Evolutionary conservation across 2,113 vertebrate genomes (phyloP).

Genomic region (Passer domesticus): DNA sequence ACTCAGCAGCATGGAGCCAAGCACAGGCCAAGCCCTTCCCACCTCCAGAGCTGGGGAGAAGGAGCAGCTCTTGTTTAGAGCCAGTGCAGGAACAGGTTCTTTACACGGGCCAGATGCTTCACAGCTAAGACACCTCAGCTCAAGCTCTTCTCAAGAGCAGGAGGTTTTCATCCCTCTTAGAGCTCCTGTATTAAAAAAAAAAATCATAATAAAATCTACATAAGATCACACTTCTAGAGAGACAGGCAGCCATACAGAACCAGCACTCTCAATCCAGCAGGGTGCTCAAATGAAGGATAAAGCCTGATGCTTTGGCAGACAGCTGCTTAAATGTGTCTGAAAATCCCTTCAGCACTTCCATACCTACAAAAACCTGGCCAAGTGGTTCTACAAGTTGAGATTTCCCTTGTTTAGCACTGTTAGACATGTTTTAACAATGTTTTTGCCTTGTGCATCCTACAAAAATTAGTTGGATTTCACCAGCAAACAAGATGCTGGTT

Average conservation of each 20-base stretch:
- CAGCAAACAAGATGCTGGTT: neutral
- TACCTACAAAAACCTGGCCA: neutral
- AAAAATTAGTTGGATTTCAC: neutral
- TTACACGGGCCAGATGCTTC: neutral
- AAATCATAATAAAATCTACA: neutral
- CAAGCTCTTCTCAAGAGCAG: neutral
- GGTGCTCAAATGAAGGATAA: neutral
- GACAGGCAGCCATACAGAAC: neutral
- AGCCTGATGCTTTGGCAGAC: neutral
- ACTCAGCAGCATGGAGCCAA: rapidly evolving
- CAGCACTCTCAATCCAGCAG: neutral
- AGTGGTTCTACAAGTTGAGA: neutral
- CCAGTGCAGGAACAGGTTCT: neutral
- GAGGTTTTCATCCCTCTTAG: neutral
- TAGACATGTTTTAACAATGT: neutral
- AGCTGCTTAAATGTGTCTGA: neutral
- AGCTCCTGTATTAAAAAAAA: neutral
- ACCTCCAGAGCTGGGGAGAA: rapidly evolving
- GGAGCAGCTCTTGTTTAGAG: neutral
- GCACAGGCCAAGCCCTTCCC: rapidly evolving
- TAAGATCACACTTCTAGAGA: neutral
- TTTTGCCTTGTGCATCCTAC: neutral
- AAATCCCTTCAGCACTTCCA: neutral
- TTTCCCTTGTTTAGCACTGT: neutral
- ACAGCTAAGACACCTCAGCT: neutral